Percentiles rank a stretch among this genome's conserved stretches.
phyloP scores from a whole-genome alignment of 2,888 invertebrate species.

The Diplolepis rosae region DNA sequence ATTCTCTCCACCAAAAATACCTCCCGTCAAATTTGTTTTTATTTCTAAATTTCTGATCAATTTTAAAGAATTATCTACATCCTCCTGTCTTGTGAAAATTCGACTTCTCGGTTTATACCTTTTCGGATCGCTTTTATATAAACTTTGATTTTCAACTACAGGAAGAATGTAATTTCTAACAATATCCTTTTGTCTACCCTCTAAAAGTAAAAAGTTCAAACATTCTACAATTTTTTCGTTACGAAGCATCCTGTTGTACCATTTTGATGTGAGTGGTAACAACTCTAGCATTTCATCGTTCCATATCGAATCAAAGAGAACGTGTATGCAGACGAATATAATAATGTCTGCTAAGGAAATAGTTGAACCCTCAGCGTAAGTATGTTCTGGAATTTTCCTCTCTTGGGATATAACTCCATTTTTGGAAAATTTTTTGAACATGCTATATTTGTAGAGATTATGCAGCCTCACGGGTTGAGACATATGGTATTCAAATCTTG shows the following conservation, averaged over 20 bases:
- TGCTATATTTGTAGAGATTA: constrained; percentile 80
- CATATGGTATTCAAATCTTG: constrained; percentile 89
- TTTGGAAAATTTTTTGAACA: constrained; percentile 74
- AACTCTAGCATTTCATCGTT: constrained; percentile 59
- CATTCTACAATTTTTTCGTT: constrained; percentile 61
- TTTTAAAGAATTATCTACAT: constrained; percentile 80
- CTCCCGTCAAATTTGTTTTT: constrained; percentile 64
- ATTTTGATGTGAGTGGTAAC: constrained; percentile 79
- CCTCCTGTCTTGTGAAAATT: constrained; percentile 84
- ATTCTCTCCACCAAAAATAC: constrained; percentile 72
- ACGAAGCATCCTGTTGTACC: constrained; percentile 76
- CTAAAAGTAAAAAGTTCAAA: constrained; percentile 63
- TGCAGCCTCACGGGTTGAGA: constrained; percentile 88
- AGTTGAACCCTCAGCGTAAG: constrained; percentile 88
- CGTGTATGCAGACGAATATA: constrained; percentile 82
- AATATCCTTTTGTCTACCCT: constrained; percentile 51
- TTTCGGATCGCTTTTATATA: constrained; percentile 87
- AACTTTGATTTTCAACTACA: constrained; percentile 77
- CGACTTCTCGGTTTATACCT: constrained; percentile 84
- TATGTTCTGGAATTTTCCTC: constrained; percentile 76
- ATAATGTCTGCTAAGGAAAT: constrained; percentile 90
- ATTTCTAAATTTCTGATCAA: constrained; percentile 73
- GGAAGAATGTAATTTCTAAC: constrained; percentile 71
- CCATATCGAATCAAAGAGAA: constrained; percentile 76
- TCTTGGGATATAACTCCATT: constrained; percentile 66